A percentile compares a stretch with the other conserved stretches of the same genome.
Evolutionary conservation across 2,888 invertebrate species (phyloP).

Genomic region (Oeneis ivallda): DNA sequence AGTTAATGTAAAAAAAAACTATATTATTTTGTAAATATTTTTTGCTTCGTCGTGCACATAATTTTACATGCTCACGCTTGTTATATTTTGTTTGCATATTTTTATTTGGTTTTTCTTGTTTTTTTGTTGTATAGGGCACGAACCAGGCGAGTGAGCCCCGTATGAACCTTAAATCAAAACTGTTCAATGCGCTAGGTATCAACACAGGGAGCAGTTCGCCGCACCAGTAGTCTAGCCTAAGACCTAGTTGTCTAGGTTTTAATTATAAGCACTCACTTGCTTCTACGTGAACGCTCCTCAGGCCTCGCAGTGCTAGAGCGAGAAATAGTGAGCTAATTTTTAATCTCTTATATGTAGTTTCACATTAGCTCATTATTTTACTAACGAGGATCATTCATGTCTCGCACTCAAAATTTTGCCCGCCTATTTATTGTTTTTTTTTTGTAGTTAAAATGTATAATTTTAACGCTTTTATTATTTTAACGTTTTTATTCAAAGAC

Average conservation of each 20-base stretch:
- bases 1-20: neutral
- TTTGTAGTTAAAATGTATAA: slow-evolving; percentile 43
- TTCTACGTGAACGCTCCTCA: slow-evolving; percentile 43
- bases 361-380: slow-evolving; percentile 30
- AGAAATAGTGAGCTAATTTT: slow-evolving; percentile 17
- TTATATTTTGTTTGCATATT: slow-evolving; percentile 56
- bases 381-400: slow-evolving; percentile 56
- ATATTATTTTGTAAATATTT: neutral
- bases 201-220: slow-evolving; percentile 82
- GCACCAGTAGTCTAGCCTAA: slow-evolving; percentile 66
- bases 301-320: slow-evolving; percentile 11
- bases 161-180: slow-evolving; percentile 91
- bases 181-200: slow-evolving; percentile 92
- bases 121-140: slow-evolving; percentile 82
- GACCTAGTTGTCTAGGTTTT: slow-evolving; percentile 47
- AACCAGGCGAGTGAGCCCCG: slow-evolving; percentile 86
- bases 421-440: slow-evolving; percentile 62
- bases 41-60: slow-evolving; percentile 6
- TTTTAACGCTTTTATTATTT: slow-evolving; percentile 22
- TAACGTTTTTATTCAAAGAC: slow-evolving; percentile 9
- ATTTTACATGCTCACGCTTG: slow-evolving; percentile 16
- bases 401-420: slow-evolving; percentile 54
- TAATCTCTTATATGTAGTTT: neutral
- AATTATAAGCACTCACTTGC: slow-evolving; percentile 47
- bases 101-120: slow-evolving; percentile 66